These are phyloP conservation scores for Phaenicophaeus curvirostris DNA, from an alignment of 2,797 vertebrate genomes.

Conservation along the genomic window DNA sequence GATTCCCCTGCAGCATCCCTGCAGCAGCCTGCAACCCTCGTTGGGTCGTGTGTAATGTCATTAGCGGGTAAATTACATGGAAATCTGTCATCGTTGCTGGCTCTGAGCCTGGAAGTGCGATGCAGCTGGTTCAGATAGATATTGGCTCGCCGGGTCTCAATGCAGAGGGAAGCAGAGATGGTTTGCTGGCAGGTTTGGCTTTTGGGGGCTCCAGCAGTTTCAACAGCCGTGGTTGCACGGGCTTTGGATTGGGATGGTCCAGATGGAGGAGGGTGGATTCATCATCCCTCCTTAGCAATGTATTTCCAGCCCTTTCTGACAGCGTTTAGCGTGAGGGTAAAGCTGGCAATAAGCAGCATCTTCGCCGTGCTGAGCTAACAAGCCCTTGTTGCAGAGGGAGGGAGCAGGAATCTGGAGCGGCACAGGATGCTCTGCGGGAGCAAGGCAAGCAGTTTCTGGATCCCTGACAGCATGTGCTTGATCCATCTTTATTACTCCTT, in stretches of 20 bases:
- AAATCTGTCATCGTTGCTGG: neutral
- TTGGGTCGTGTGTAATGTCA: neutral
- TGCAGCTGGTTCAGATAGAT: neutral
- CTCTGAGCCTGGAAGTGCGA: neutral
- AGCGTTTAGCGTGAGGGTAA: neutral
- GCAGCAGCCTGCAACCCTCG: accelerated
- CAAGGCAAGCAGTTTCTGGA: accelerated
- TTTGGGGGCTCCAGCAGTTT: neutral
- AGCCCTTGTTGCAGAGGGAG: neutral
- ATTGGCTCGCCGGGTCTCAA: accelerated
- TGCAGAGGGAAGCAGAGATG: neutral
- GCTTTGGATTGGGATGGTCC: neutral
- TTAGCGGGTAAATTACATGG: neutral
- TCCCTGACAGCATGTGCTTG: neutral
- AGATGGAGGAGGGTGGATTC: neutral
- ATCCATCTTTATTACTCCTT: neutral
- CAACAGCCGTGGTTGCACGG: neutral
- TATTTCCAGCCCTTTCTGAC: neutral
- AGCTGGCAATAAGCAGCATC: neutral
- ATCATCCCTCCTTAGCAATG: accelerated
- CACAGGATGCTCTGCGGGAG: neutral
- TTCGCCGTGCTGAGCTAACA: neutral
- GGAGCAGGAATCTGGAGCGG: neutral
- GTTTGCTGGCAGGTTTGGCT: neutral
- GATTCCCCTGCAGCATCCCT: neutral